Evolutionary conservation across 2,113 vertebrate genomes (phyloP), one percentile per base, ranked within the genome.

Genomic region (Chascanopsetta lugubris): DNA sequence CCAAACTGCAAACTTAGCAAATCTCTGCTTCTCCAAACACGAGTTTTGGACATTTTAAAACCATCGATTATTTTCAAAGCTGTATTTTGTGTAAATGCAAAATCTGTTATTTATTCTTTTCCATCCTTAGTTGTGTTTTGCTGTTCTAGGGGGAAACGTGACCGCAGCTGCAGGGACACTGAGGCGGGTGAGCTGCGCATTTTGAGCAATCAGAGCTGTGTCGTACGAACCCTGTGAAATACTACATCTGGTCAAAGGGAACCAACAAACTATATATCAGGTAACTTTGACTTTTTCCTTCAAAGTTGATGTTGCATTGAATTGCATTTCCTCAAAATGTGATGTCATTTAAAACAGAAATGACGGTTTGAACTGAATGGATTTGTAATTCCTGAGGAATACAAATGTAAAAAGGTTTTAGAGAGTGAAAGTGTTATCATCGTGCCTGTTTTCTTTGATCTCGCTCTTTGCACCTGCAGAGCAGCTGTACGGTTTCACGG

Each of bases 151-250:
- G 18, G 8, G 4, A 13, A 50, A 63, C 13, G 46, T 77, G 48
- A 47, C 22, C 43, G 40, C n/a, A 48, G 13, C 32, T 67, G 56
- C 46, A 11, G 34, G 22, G 20, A 54, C 58, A 66, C 10, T 27
- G 20, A 60, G 22, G 13, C 15, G 20, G 34, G 49, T 45, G 27
- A 71, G 42, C 46, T 72, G n/a, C n/a, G n/a, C n/a, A 22, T 66
- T 76, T 63, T 75, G 12, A 34, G 59, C 69, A 30, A 46, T 56
- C 22, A 64, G 51, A 54, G 20, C 34, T 69, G 20, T 45, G 29
- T 57, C 20, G 4, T 8, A 75, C 10, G 54, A 70, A 60, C 45
- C 55, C 57, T 87, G 86, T 74, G 85, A 88, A 83, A 57, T 17
- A 36, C 17, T 68, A 11, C 85, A 87, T 70, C 71, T 88, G 88